phyloP scores from a whole-genome alignment of 2,888 invertebrate genomes.

The Dryobotodes eremita region DNA sequence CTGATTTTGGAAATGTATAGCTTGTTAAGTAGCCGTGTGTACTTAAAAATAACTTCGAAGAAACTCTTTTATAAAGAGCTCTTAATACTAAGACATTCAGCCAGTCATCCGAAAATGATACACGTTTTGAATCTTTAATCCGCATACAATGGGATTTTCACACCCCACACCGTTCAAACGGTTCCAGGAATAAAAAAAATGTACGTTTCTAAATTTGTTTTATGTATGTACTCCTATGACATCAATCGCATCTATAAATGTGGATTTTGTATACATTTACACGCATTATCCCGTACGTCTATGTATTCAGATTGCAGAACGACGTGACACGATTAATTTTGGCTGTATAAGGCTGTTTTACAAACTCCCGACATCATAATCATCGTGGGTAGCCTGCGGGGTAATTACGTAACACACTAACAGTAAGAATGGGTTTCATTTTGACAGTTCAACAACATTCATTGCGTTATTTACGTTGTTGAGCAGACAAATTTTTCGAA shows the following conservation, averaged over 20 bases:
- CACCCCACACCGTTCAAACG: slow-evolving; percentile 38
- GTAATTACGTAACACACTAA: too few relatives aligned
- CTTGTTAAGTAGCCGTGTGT: too few relatives aligned
- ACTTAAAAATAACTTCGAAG: too few relatives aligned
- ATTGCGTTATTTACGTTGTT: too few relatives aligned
- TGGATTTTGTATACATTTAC: slow-evolving; percentile 69
- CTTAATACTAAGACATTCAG: background rate
- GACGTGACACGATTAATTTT: slow-evolving; percentile 57
- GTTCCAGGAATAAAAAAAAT: slow-evolving; percentile 48
- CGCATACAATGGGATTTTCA: background rate
- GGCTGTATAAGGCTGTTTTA: slow-evolving; percentile 12
- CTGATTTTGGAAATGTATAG: too few relatives aligned
- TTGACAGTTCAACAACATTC: too few relatives aligned
- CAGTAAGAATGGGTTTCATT: too few relatives aligned
- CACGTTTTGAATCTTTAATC: slow-evolving; percentile 14
- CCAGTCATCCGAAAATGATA: background rate
- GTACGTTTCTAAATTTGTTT: slow-evolving; percentile 30
- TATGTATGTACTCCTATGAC: slow-evolving; percentile 73
- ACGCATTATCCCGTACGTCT: slow-evolving; percentile 42
- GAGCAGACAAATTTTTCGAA: too few relatives aligned
- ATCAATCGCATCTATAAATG: slow-evolving; percentile 79
- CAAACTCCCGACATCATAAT: background rate
- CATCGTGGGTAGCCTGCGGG: too few relatives aligned
- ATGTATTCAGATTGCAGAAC: slow-evolving; percentile 58
- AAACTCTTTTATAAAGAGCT: background rate